Base-by-base conservation (phyloP, 2,888 invertebrate species). In the Ectemnius continuus region DNA sequence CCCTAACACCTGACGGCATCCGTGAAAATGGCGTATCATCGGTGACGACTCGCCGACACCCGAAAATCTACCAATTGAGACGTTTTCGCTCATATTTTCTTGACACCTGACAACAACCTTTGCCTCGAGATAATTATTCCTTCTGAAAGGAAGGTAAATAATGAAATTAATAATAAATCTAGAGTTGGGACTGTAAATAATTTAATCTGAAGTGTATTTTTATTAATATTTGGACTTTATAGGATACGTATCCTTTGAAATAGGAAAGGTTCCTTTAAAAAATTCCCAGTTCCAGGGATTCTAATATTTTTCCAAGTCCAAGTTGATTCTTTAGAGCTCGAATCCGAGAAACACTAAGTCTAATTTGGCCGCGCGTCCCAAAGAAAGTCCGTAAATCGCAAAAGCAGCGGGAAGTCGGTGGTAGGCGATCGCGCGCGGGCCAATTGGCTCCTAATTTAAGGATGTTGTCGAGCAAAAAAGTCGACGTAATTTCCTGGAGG, bases 371-470 rank as follows among this genome's bases (percentile, higher is more conserved):
- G 79, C 59, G 71, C 68, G 62, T 73, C 65, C 66, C 77, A 74
- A 36, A 36, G 28, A 36, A 20, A 36, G 28, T 8, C 28, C 28
- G 28, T 36, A 36, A 36, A 75, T 76, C 78, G 79, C 73, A 73
- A 76, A 73, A 75, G 79, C 78, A 76, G 79, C 80, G 73, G 75
- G 78, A 36, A n/a, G 16, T 16, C 48, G 48, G 8, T 8, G 48
- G 78, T 71, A 65, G 28, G 75, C 81, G 82, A 81, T 75, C 80
- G 72, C 20, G 28, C 70, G 78, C 80, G 61, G 80, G 76, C 83
- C 82, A 82, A 82, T 82, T 82, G 82, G 81, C 75, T 78, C 82
- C 83, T 83, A 84, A 85, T 85, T 83, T 85, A 77, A 64, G 70
- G 78, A 81, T 76, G 77, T 52, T 75, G 73, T 23, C 48, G 78